A percentile compares a stretch with the other conserved stretches of the same genome.
Conservation (phyloP, 2,797 vertebrate species). For the Hapalemur alaotrensis region DNA sequence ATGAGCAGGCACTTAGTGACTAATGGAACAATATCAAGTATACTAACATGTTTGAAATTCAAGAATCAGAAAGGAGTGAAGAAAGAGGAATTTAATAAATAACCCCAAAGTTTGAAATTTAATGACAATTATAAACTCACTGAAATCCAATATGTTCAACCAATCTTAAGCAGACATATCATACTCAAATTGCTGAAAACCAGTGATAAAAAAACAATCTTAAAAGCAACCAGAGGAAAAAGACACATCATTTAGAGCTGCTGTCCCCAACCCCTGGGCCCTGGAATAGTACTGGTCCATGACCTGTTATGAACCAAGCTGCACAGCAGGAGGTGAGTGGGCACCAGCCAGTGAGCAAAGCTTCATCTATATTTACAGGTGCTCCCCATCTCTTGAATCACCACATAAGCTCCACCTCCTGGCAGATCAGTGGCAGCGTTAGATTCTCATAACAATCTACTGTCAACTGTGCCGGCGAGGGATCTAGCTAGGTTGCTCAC, state of each 20-base stretch:
- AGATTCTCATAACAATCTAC: no score
- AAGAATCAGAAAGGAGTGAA: not conserved
- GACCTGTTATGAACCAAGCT: no score
- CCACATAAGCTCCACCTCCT: no score
- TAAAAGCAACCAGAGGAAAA: not conserved
- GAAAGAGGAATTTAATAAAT: not conserved
- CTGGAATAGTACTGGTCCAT: no score
- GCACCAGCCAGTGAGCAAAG: no score
- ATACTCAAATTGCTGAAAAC: constrained; percentile 3
- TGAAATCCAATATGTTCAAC: not conserved
- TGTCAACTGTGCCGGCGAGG: no score
- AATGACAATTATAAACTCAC: not conserved
- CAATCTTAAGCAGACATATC: not conserved
- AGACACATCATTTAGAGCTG: not conserved
- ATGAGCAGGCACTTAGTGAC: not conserved
- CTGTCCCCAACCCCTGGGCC: no score
- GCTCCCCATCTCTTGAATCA: no score
- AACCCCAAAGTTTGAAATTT: not conserved
- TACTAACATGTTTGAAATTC: not conserved
- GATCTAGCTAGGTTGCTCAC: no score
- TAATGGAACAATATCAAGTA: not conserved
- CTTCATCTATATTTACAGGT: no score
- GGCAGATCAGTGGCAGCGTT: no score
- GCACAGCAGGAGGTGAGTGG: no score
- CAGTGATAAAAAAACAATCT: not conserved